Base-by-base conservation (phyloP, 1,140 invertebrate species). In the Galleria mellonella region DNA sequence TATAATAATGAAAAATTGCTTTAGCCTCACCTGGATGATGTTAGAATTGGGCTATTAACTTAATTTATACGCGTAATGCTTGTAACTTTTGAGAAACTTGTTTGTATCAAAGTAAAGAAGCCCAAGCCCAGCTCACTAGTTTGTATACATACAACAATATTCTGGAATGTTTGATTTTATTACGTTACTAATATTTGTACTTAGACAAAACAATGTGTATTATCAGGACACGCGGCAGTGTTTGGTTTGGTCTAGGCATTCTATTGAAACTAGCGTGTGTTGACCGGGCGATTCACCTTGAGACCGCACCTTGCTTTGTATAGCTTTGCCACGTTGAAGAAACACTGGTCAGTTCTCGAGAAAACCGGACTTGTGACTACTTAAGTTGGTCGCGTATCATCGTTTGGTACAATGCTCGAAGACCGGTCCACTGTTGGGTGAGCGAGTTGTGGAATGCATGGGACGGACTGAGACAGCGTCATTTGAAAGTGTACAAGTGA, bases 271-370 rank as follows among this genome's bases (percentile, higher is more conserved):
- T 59, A 69, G 68, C 72, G 76, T 70, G 51, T 82, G 72, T 84
- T 84, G 76, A 79, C 76, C 78, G 76, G 64, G 64, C 77, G 62
- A 79, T 72, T 81, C 72, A 84, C 81, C 81, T 84, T 84, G 81
- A 81, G 61, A 76, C 69, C 75, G 72, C 77, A 66, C 72, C 74
- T 81, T 73, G 59, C 60, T 59, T 65, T 47, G 40, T 77, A 83
- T 75, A 72, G 75, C 50, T 59, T 71, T 37, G 49, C 65, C 52
- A 45, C 60, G 43, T 38, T 43, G 53, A 66, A 73, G 55, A 56
- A 51, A 38, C 55, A 41, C 47, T 43, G 51, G 46, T 56, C 57
- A 45, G 43, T 57, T 58, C 32, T 37, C 40, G 49, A 49, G 56
- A 58, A 47, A 55, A 72, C 45, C 58, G 50, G 49, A 32, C 17